phyloP scores from a whole-genome alignment of 92 coral and sea anemone genomes.

The Montipora capitata region DNA sequence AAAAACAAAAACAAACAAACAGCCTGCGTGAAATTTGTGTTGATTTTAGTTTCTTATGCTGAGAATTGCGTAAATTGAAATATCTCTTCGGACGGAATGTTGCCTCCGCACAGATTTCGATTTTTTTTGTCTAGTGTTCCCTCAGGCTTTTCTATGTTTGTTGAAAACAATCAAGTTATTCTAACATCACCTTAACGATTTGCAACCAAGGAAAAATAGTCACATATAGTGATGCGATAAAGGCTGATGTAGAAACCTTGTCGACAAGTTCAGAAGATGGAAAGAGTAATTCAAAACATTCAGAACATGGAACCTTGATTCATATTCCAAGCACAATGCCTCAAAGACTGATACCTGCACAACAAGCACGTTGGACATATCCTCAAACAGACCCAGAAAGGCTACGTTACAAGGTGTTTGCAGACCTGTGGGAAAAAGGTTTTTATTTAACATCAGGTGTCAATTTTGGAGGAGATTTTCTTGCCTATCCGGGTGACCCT shows the following conservation, averaged over 20 bases:
- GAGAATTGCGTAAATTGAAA: no score
- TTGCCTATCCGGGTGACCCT: conserved; percentile 96
- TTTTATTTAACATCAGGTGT: conserved; percentile 88
- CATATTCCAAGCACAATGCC: conserved; percentile 83
- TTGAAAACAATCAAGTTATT: no score
- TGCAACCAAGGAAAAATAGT: no score
- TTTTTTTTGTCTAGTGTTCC: no score
- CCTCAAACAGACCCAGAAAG: conserved; percentile 81
- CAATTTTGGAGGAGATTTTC: conserved; percentile 96
- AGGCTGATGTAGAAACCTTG: neutral
- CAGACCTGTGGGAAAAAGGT: conserved; percentile 93
- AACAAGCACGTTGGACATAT: conserved; percentile 71
- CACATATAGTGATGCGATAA: neutral
- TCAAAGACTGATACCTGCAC: conserved; percentile 12
- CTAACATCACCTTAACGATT: no score
- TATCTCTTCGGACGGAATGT: no score
- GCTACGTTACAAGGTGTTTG: conserved; percentile 78
- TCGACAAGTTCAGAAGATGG: neutral
- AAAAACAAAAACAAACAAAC: neutral
- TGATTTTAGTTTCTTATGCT: no score
- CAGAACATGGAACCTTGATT: conserved; percentile 63
- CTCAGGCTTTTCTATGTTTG: no score
- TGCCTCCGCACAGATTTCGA: no score
- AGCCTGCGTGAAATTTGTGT: no score
- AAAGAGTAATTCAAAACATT: neutral